Evolutionary conservation across 2,888 invertebrate species (phyloP).

Genomic region (Caenorhabditis doughertyi): DNA sequence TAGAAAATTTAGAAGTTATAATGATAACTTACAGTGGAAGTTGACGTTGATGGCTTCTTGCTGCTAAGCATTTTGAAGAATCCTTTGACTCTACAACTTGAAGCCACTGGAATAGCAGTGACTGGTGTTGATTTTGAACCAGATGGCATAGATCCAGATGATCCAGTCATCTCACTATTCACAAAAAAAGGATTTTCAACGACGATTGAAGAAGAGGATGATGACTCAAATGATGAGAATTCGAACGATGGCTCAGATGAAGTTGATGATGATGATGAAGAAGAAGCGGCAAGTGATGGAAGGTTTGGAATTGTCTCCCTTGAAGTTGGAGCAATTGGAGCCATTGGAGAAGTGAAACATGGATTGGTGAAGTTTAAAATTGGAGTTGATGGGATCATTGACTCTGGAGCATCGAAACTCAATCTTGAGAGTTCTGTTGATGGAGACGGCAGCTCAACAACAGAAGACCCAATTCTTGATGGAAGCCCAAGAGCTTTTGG

Average conservation of each 20-base stretch:
- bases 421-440: conserved; percentile 80
- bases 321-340: conserved; percentile 39
- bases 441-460: conserved; percentile 79
- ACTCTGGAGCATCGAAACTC: conserved; percentile 60
- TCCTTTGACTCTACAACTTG: conserved; percentile 38
- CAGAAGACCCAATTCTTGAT: conserved; percentile 23
- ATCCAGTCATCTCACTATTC: neutral
- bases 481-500: conserved; percentile 64
- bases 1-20: neutral
- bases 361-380: conserved; percentile 67
- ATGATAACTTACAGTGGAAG: conserved; percentile 29
- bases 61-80: conserved; percentile 51
- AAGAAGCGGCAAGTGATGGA: conserved; percentile 33
- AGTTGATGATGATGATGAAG: conserved; percentile 16
- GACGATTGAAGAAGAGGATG: conserved; percentile 38
- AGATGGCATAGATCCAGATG: conserved; percentile 18
- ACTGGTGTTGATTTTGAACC: conserved; percentile 27
- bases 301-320: conserved; percentile 27
- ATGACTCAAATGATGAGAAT: conserved; percentile 41
- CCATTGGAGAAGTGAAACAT: conserved; percentile 66
- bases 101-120: neutral
- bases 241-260: conserved; percentile 33
- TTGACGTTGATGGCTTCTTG: conserved; percentile 17
- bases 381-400: conserved; percentile 21
- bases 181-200: conserved; percentile 54